Evolutionary conservation across 37 sponge, comb jelly and placozoan species (phyloP).

Genomic region (Ephydatia muelleri): DNA sequence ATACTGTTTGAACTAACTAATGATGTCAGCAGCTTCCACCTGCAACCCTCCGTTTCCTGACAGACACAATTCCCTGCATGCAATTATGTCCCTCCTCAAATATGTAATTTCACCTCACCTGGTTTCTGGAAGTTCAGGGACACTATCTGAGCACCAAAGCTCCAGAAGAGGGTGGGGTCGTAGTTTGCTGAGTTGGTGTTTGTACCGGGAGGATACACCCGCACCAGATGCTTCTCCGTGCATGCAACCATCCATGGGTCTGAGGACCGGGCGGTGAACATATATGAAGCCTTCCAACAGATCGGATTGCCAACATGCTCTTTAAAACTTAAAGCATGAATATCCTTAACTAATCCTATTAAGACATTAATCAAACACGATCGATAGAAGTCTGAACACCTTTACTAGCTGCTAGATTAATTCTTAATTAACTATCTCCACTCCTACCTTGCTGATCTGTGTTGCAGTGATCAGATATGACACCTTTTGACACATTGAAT

Average conservation of each 20-base stretch:
- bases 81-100: not conserved
- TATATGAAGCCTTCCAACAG: too few species aligned
- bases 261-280: too few species aligned
- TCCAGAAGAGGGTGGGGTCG: slow-evolving; percentile 65
- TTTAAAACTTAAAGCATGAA: too few species aligned
- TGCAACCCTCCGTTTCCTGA: too few species aligned
- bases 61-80: too few species aligned
- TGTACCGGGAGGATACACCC: slow-evolving; percentile 65
- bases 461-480: slow-evolving; percentile 20
- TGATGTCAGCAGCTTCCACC: too few species aligned
- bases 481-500: slow-evolving; percentile 7
- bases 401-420: too few species aligned
- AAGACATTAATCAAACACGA: too few species aligned
- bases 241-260: slow-evolving; percentile 54
- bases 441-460: not conserved
- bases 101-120: slow-evolving; percentile 2
- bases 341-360: too few species aligned
- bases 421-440: not conserved
- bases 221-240: slow-evolving; percentile 56
- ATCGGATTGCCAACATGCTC: too few species aligned
- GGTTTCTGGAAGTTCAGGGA: slow-evolving; percentile 81
- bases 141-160: slow-evolving; percentile 74
- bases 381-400: too few species aligned
- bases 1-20: too few species aligned
- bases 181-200: slow-evolving; percentile 74